Base-by-base conservation (phyloP, 64 coral and sea anemone species). In the Anthopleura sola region DNA sequence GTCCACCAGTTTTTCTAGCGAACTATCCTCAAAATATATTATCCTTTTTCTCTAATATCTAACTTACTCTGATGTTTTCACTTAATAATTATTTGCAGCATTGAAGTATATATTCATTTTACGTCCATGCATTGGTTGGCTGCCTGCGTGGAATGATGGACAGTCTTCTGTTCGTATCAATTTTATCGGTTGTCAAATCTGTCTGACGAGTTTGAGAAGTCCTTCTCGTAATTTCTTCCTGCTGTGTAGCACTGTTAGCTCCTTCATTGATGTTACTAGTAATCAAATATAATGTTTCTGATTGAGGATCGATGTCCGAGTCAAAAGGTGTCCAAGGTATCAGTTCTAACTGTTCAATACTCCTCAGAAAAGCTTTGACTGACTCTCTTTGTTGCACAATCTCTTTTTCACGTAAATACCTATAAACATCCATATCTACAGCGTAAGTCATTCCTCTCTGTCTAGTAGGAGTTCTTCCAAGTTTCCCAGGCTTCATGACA, bases 241-340 rank as follows among this genome's bases (percentile, higher is more conserved):
- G 66, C 10, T 15, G 26, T 15, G 66, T 39, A 4, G 23, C 7
- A 36, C n/a, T n/a, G n/a, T 89, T 55, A 20, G 39, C 87, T 49
- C 17, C 38, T 20, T 89, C 60, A 49, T 83, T 74, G 18, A 39
- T 82, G 53, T 83, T 89, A 37, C 75, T 76, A 0, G 40, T 8
- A 3, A 40, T 34, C 29, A 71, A 71, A 49, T 44, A 75, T 32
- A 71, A 48, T 9, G 58, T 60, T 24, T 87, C 85, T 36, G 83
- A 68, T 9, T 26, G 58, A 26, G 58, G 58, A 68, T 38, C 29
- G 40, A 74, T 87, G 17, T 87, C 85, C 31, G 31, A 69, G 23
- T 87, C 78, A 58, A 75, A 92, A 3, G 94, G 90, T 21, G 86
- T 90, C 94, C 94, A 97, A 0, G 87, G 87, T 57, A 97, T 84